Evolutionary conservation across 2,888 invertebrate species (phyloP).

Genomic region (Rapana venosa): DNA sequence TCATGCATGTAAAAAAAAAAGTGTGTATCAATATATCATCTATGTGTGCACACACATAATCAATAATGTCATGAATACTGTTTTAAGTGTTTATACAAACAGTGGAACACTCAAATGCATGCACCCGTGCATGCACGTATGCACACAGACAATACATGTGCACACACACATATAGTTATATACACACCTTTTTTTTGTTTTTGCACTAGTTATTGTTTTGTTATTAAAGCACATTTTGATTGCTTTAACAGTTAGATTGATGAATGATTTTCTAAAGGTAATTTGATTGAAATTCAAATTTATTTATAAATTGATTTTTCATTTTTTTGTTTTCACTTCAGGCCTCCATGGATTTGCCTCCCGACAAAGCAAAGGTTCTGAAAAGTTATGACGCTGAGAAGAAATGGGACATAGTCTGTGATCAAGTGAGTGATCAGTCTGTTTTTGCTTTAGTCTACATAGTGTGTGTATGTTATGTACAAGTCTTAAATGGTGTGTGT

Average conservation of each 20-base stretch:
- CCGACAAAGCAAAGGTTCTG: constrained; percentile 95
- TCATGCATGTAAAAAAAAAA: background rate
- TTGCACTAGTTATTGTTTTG: too few relatives aligned
- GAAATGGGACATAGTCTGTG: constrained; percentile 99
- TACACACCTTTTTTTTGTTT: too few relatives aligned
- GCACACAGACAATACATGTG: background rate
- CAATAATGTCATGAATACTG: too few relatives aligned
- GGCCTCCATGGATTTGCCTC: constrained; percentile 99
- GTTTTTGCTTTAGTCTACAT: too few relatives aligned
- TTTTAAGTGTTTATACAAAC: too few relatives aligned
- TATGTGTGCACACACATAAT: too few relatives aligned
- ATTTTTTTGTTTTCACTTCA: constrained; percentile 78
- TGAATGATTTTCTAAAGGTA: background rate
- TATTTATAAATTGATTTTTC: background rate
- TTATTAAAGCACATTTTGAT: too few relatives aligned
- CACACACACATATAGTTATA: too few relatives aligned
- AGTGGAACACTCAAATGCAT: background rate
- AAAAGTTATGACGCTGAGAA: constrained; percentile 93
- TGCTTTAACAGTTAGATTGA: background rate
- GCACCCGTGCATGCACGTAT: background rate
- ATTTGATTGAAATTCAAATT: background rate
- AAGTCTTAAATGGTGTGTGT: background rate
- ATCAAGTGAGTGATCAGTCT: constrained; percentile 85
- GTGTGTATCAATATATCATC: too few relatives aligned
- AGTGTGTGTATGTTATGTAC: too few relatives aligned